Evolutionary conservation across 2,888 invertebrate genomes (phyloP).

Genomic region (Micoletzkya japonica): DNA sequence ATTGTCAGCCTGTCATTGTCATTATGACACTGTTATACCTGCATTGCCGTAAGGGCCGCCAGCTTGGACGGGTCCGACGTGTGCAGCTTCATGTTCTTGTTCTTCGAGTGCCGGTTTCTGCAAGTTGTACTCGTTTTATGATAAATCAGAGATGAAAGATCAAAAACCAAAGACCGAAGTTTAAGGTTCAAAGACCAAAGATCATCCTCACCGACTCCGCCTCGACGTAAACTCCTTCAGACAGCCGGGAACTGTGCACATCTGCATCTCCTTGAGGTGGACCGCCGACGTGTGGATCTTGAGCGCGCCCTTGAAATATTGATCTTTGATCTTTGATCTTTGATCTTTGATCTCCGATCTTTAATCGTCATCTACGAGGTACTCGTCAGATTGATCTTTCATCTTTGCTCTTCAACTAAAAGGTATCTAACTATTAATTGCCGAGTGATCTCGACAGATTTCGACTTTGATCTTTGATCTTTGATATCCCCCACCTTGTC

Average conservation of each 20-base stretch:
- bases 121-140: not conserved
- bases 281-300: conserved; percentile 99
- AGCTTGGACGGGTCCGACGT: conserved; percentile 43
- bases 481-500: conserved; percentile 77
- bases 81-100: conserved; percentile 61
- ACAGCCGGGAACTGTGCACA: conserved; percentile 80
- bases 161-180: no score
- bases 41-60: conserved; percentile 34
- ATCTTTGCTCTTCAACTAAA: no score
- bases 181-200: not conserved
- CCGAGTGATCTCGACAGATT: no score
- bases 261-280: conserved; percentile 97
- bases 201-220: conserved; percentile 40
- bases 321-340: no score
- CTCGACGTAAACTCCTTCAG: conserved; percentile 56
- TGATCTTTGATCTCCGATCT: not conserved
- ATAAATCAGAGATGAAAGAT: not conserved
- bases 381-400: no score
- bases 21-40: no score
- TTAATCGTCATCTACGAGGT: not conserved
- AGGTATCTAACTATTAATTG: no score
- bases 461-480: no score
- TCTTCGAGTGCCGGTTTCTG: conserved; percentile 61
- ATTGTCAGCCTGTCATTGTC: no score
- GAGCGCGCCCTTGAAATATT: conserved; percentile 16